Base-by-base conservation (phyloP, 2,113 vertebrate species). In the Melanerpes aurifrons region DNA sequence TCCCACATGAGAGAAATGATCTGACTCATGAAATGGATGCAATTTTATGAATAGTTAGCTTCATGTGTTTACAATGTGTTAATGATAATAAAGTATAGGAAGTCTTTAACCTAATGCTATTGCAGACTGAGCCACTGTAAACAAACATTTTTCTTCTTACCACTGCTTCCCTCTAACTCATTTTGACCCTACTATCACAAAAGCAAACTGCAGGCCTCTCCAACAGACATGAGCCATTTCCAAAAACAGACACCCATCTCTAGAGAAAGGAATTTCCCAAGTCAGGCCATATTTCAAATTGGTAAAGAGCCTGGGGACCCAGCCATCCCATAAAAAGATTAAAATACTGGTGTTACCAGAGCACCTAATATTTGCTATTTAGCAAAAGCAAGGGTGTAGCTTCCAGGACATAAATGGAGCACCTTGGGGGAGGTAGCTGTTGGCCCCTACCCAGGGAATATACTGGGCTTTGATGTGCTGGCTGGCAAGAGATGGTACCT, bases 41-140 rank as follows among this genome's bases (percentile, higher is more conserved):
- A 74, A 94, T 95, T 96, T 95, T 90, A 91, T 91, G 73, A 94
- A 94, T 91, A 86, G 80, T 90, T 90, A 82, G 54, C 28, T 92
- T 94, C 70, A 86, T 2, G 91, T 94, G 94, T 95, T 96, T 95
- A 91, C 94, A 96, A 90, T 53, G 94, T 95, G 93, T 90, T 96
- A 95, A 95, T 96, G 94, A 96, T 56, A 89, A 72, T 86, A 94
- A 91, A 92, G 62, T 26, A 83, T 75, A 86, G 70, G 70, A 93
- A 94, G 73, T 91, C 90, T 94, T 94, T 94, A 96, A 95, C 66
- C 72, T 94, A 90, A 88, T 86, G 59, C 54, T 87, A 70, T 92
- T 88, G 45, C 90, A 86, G 66, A 40, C 48, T 62, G 58, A 92
- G 76, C 69, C 70, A 95, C 90, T 83, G 79, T 76, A 43, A 54